These are phyloP conservation scores for Pelecanus crispus DNA, from an alignment of 2,113 vertebrate species.

Conservation along the genomic window DNA sequence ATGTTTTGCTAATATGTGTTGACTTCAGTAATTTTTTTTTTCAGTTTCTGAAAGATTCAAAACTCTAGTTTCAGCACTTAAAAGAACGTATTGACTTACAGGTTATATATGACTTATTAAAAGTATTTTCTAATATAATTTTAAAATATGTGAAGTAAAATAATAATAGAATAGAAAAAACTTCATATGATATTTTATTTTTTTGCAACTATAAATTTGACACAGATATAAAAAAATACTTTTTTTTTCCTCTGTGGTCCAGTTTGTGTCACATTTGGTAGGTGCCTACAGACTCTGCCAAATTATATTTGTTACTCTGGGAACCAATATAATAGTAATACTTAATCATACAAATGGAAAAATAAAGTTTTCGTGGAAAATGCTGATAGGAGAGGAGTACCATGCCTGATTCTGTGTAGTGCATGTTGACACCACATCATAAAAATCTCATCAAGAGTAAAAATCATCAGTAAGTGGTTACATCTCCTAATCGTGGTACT, in stretches of 20 bases:
- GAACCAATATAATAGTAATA: not conserved
- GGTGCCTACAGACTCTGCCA: not conserved
- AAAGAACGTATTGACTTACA: accelerated
- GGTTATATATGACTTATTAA: not conserved
- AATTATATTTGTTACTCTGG: not conserved
- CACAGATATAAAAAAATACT: not conserved
- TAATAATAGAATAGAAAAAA: not conserved
- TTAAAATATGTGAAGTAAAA: not conserved
- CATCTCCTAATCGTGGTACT: not conserved
- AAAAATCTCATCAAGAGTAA: not conserved
- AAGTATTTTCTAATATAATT: not conserved
- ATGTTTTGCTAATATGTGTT: not conserved
- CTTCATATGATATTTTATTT: accelerated
- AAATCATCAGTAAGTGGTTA: accelerated
- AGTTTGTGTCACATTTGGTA: not conserved
- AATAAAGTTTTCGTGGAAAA: not conserved
- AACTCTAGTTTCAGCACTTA: not conserved
- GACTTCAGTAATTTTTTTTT: not conserved
- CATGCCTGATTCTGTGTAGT: not conserved
- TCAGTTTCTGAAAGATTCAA: not conserved
- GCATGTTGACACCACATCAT: not conserved
- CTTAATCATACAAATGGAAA: not conserved
- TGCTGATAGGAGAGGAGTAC: not conserved
- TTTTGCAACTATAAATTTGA: not conserved
- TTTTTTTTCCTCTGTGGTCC: not conserved